Evolutionary conservation across 1,140 invertebrate genomes (phyloP).

Genomic region (Diorhabda sublineata): DNA sequence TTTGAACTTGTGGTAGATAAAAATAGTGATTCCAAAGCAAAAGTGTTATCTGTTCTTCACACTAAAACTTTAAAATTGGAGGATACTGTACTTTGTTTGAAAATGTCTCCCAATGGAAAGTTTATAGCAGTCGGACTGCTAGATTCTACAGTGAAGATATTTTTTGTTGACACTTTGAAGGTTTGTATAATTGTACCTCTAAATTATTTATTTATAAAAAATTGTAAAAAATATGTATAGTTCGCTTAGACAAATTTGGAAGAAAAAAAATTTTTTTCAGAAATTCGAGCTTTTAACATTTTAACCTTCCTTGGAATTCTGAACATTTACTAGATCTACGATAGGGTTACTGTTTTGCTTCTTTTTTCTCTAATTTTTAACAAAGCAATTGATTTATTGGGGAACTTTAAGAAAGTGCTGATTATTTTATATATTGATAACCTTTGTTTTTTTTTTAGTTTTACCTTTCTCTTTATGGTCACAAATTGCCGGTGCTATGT

Average conservation of each 20-base stretch:
- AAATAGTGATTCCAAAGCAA: conserved; percentile 56
- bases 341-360: background rate
- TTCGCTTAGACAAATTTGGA: too few species aligned
- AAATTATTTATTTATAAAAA: background rate
- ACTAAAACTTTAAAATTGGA: conserved; percentile 79
- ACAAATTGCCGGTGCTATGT: conserved; percentile 89
- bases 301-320: too few species aligned
- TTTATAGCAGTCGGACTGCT: conserved; percentile 86
- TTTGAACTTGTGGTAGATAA: conserved; percentile 78
- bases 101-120: conserved; percentile 79
- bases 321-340: too few species aligned
- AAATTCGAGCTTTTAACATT: too few species aligned
- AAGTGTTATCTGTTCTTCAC: conserved; percentile 76
- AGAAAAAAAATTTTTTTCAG: too few species aligned
- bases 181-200: conserved; percentile 48
- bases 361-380: background rate
- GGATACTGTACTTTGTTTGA: conserved; percentile 79
- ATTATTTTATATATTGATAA: background rate
- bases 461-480: conserved; percentile 93
- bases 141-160: conserved; percentile 93
- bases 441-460: conserved; percentile 63
- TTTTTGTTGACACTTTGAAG: conserved; percentile 91
- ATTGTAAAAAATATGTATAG: too few species aligned
- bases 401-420: background rate
- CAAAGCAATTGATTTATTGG: background rate